Conservation (phyloP, 2,888 invertebrate species). For the Callosobruchus maculatus region DNA sequence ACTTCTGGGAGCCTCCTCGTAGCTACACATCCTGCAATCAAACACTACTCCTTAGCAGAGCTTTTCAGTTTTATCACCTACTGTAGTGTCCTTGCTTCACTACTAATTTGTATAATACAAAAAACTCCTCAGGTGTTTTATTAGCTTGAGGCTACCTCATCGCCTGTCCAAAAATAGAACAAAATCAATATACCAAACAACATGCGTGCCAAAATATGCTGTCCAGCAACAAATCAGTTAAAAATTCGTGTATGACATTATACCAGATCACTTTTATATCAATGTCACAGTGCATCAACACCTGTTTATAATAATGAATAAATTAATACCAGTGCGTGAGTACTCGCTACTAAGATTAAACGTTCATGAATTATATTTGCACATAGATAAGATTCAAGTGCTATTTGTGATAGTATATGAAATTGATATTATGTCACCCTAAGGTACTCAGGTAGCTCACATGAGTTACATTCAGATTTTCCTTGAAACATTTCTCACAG, state of each 20-base stretch:
- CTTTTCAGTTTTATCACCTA: too few relatives aligned
- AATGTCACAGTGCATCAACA: too few relatives aligned
- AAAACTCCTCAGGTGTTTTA: too few relatives aligned
- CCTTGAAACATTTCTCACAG: not conserved
- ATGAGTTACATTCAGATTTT: not conserved
- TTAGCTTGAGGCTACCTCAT: too few relatives aligned
- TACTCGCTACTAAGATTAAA: not conserved
- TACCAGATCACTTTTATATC: too few relatives aligned
- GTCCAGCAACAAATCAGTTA: not conserved
- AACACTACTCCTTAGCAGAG: too few relatives aligned
- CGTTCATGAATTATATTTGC: not conserved
- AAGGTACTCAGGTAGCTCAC: not conserved
- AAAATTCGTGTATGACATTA: not conserved
- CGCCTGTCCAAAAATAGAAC: not conserved
- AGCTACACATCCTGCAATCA: too few relatives aligned
- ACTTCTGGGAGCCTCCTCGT: too few relatives aligned
- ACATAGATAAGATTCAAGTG: not conserved
- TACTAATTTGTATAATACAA: too few relatives aligned
- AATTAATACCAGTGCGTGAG: not conserved
- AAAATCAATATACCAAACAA: not conserved
- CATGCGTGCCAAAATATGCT: not conserved
- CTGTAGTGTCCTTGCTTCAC: too few relatives aligned
- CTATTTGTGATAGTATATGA: not conserved
- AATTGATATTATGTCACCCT: not conserved
- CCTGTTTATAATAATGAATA: too few relatives aligned